phyloP scores from a whole-genome alignment of 2,797 vertebrate species.

The Halcyon smyrnensis region DNA sequence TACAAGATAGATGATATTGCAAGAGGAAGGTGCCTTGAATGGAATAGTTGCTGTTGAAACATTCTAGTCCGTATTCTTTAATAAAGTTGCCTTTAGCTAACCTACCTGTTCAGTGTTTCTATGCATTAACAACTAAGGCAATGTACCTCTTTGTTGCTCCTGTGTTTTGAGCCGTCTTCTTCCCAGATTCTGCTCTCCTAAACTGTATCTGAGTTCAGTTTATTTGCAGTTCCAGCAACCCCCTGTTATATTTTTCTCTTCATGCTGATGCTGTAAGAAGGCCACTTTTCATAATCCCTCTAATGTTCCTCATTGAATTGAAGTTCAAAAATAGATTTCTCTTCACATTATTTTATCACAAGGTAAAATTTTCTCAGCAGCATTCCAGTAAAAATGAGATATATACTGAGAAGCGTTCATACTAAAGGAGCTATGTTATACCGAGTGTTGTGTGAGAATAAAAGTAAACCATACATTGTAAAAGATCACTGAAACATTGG shows the following conservation, averaged over 20 bases:
- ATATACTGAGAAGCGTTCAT: not conserved
- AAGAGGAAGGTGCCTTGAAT: not conserved
- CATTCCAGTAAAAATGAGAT: not conserved
- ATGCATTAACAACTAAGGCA: not conserved
- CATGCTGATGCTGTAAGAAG: not conserved
- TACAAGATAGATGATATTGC: not conserved
- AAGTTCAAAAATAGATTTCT: not conserved
- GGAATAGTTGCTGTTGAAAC: not conserved
- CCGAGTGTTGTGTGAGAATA: not conserved
- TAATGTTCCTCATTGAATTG: not conserved
- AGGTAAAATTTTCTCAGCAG: not conserved
- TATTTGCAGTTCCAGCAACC: not conserved
- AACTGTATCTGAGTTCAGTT: not conserved
- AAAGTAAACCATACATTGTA: not conserved
- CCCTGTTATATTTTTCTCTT: not conserved
- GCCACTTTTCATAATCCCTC: not conserved
- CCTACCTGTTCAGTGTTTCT: not conserved
- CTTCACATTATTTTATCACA: not conserved
- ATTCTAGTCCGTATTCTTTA: not conserved
- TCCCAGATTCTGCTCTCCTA: not conserved
- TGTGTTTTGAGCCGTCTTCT: not conserved
- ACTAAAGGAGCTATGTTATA: not conserved
- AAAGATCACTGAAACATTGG: not conserved
- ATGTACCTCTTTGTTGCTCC: not conserved
- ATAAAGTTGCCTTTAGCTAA: not conserved